These are phyloP conservation scores for Sphaerodactylus townsendi DNA, from an alignment of 2,113 vertebrate species.

Conservation along the genomic window DNA sequence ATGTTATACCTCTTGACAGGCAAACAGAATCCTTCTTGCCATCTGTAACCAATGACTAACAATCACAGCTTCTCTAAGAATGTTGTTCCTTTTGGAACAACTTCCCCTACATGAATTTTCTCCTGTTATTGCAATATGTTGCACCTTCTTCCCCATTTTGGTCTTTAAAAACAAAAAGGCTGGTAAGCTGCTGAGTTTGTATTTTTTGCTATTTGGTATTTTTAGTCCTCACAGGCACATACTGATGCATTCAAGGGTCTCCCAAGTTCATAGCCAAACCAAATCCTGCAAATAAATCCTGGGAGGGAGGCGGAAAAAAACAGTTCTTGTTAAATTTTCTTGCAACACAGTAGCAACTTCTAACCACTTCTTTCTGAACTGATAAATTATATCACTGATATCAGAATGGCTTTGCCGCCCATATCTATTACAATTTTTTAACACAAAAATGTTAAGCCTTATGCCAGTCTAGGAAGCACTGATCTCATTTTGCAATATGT, in stretches of 20 bases:
- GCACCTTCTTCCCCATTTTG: neutral
- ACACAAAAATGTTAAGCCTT: neutral
- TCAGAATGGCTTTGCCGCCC: neutral
- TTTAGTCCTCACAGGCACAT: too few species aligned
- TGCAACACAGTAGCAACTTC: neutral
- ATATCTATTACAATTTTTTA: neutral
- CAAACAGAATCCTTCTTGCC: neutral
- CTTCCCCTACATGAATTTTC: neutral
- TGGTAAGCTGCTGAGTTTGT: too few species aligned
- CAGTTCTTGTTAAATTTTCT: neutral
- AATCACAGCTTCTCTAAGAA: neutral
- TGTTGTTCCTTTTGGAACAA: neutral
- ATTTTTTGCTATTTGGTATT: neutral
- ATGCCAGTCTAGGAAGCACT: neutral
- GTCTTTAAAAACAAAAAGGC: too few species aligned
- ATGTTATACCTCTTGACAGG: neutral
- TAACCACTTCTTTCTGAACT: neutral
- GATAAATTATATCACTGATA: neutral
- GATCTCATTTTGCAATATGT: neutral
- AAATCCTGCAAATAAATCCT: neutral
- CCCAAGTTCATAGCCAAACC: neutral
- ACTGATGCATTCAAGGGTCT: too few species aligned
- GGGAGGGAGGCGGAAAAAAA: neutral
- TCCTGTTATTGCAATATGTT: neutral
- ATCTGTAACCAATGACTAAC: neutral